phyloP scores from a whole-genome alignment of 2,888 invertebrate species.

The Xanthia icteritia region DNA sequence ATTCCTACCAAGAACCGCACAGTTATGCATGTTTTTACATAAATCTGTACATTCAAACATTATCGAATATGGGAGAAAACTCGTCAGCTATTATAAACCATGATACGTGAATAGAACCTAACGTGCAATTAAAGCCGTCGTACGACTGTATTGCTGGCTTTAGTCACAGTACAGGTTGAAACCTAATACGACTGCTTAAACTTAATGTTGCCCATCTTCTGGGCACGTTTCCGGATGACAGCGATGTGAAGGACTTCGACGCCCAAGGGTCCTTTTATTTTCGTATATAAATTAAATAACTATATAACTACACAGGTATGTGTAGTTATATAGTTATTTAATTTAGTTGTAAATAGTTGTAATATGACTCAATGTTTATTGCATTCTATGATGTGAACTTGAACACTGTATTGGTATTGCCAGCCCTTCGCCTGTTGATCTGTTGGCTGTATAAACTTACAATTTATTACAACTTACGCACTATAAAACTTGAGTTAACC shows the following conservation, averaged over 20 bases:
- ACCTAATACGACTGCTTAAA: no score
- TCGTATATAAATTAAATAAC: no score
- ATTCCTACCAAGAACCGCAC: no score
- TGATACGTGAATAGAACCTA: not conserved
- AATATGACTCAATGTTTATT: not conserved
- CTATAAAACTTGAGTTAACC: not conserved
- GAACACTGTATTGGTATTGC: not conserved
- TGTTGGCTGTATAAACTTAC: not conserved
- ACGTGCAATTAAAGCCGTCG: no score
- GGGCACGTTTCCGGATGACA: not conserved
- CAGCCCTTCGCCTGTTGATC: not conserved
- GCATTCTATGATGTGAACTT: not conserved
- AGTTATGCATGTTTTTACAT: not conserved
- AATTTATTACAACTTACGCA: conserved; percentile 1
- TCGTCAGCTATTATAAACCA: not conserved
- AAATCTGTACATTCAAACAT: not conserved
- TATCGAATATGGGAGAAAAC: not conserved
- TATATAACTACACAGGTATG: no score
- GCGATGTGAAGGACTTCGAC: not conserved
- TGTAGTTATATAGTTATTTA: not conserved
- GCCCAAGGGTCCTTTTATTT: no score
- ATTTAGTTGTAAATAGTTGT: not conserved
- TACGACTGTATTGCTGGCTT: no score
- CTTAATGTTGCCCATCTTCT: not conserved
- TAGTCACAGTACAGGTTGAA: no score